Evolutionary conservation across 2,797 vertebrate species (phyloP).

Genomic region (Rhabdophis nuchalis): DNA sequence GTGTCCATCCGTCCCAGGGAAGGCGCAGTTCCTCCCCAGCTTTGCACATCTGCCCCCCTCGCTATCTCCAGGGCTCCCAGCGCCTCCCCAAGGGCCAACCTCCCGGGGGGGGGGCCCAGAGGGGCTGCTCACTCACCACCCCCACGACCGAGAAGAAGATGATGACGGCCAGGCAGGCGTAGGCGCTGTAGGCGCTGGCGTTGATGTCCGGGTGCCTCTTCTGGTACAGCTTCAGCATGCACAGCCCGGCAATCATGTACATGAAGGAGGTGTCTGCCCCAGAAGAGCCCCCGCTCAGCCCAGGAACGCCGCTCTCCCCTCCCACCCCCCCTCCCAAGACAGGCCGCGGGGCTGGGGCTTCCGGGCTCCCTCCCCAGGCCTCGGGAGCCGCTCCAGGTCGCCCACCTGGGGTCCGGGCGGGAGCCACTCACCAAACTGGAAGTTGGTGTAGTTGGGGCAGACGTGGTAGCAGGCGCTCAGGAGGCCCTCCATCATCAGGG

Average conservation of each 20-base stretch:
- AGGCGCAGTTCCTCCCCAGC: not conserved
- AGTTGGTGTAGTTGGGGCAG: constrained; percentile 98
- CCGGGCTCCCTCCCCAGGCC: not conserved
- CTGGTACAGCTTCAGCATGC: constrained; percentile 97
- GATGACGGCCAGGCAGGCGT: constrained; percentile 89
- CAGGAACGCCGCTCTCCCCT: not conserved
- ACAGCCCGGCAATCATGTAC: constrained; percentile 98
- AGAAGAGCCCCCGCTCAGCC: accelerated
- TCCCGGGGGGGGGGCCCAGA: not conserved
- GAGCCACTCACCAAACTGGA: constrained; percentile 87
- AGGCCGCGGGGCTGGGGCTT: not conserved
- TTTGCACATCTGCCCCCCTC: not conserved
- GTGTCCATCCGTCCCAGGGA: too few species aligned
- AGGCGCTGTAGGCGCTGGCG: constrained; percentile 93
- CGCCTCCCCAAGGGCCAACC: not conserved
- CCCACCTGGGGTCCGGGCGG: not conserved
- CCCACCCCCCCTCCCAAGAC: too few species aligned
- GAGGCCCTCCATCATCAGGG: constrained; percentile 97
- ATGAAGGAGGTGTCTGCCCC: constrained; percentile 92
- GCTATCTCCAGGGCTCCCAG: not conserved
- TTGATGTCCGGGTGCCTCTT: constrained; percentile 97
- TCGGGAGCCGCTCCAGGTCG: not conserved
- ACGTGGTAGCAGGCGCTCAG: constrained; percentile 97
- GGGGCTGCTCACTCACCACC: constrained; percentile 76
- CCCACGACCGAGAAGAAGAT: constrained; percentile 98